Base-by-base conservation (phyloP, 1,140 invertebrate species). In the Intoshia linei region DNA sequence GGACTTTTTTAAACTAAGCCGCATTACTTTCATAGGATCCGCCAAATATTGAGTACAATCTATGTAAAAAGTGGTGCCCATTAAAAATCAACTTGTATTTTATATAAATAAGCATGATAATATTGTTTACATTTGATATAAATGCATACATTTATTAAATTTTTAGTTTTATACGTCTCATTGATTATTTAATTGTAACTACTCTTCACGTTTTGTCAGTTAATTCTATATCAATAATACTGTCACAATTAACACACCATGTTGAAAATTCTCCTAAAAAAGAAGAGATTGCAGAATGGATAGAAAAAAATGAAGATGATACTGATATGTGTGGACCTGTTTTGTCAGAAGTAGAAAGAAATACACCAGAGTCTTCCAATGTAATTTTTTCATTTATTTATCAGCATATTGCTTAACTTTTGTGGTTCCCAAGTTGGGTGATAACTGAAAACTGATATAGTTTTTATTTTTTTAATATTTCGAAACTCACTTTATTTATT, bases 151-250 rank as follows among this genome's bases (percentile, higher is more conserved):
- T 35, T 32, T 15, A 35, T 29, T 33, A 30, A 40, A 36, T 52
- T 52, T 21, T 23, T 50, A 73, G 71, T 47, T 74, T 72, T 43
- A 71, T 74, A 42, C 68, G 67, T 19, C 45, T 73, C 27, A 59
- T 65, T 7, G 73, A 75, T 49, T 73, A 72, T 48, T 63, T 71
- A 48, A 66, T 68, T 22, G 65, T 68, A 33, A 66, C 64, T 46
- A 68, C 69, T 48, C 58, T 72, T 47, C 66, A 69, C 45, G 54
- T 60, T 10, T 49, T 74, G 31, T 60, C 71, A 17, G 59, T 66
- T 10, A 67, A 68, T 42, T 71, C 71, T 0, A 66, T 69, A 38
- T 48, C 51, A 4, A 64, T 63, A 34, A 50, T 73, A 32, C 50
- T 69, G 18, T 51, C 52, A 25, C 59, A 66, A 45, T 51, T 74